Evolutionary conservation across 2,113 vertebrate genomes (phyloP).

Genomic region (Chionodraco myersi): DNA sequence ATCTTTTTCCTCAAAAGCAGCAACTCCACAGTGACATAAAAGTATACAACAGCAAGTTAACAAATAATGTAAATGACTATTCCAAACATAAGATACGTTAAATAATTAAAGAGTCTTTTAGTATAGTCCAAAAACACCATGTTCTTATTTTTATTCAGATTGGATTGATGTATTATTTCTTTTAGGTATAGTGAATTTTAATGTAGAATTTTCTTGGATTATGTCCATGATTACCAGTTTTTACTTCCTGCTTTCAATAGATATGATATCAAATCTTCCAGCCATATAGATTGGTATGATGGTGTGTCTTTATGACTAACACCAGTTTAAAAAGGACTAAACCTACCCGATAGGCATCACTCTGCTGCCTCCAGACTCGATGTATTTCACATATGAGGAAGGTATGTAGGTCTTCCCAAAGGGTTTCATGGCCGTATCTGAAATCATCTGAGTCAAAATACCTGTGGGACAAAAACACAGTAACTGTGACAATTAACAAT

Average conservation of each 20-base stretch:
- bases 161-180: too few species aligned
- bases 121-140: neutral
- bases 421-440: slow-evolving; percentile 71
- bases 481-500: neutral
- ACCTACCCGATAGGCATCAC: slow-evolving; percentile 85
- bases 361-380: slow-evolving; percentile 84
- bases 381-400: slow-evolving; percentile 85
- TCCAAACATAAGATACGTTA: neutral
- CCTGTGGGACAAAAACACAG: slow-evolving; percentile 66
- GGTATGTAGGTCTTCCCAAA: slow-evolving; percentile 85
- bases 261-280: neutral
- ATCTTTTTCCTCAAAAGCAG: neutral
- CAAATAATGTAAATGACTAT: neutral
- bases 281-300: neutral
- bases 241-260: neutral
- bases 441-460: slow-evolving; percentile 82
- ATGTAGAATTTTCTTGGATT: neutral
- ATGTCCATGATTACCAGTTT: neutral
- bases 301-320: neutral
- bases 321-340: neutral
- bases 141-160: neutral
- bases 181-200: neutral
- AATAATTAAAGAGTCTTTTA: neutral
- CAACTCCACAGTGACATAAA: neutral
- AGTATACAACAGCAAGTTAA: neutral